Conservation (phyloP, 37 sponge, comb jelly and placozoan genomes). For the Axinella damicornis region DNA sequence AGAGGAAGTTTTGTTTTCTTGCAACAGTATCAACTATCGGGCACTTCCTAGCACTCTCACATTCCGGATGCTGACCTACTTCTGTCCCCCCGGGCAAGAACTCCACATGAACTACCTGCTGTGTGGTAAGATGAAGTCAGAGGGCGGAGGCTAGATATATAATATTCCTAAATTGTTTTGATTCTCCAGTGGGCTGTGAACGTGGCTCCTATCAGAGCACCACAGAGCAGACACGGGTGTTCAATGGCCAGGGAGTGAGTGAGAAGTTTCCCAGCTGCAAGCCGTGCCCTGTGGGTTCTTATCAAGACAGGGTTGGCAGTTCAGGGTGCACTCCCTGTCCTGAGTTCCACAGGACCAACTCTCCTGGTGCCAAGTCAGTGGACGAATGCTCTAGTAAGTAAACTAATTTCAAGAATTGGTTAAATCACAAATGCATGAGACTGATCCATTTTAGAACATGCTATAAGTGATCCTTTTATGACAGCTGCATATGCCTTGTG, state of each 20-base stretch:
- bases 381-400: slow-evolving; percentile 13
- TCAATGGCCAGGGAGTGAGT: slow-evolving; percentile 8
- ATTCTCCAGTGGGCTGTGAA: slow-evolving; percentile 5
- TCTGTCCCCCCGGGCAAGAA: slow-evolving; percentile 42
- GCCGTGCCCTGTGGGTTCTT: not conserved
- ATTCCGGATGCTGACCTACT: not conserved
- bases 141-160: too few relatives aligned
- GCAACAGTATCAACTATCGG: not conserved
- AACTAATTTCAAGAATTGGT: too few relatives aligned
- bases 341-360: not conserved
- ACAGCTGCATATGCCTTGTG: too few relatives aligned
- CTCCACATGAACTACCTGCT: slow-evolving; percentile 16
- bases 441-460: too few relatives aligned
- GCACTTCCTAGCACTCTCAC: not conserved
- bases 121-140: slow-evolving; percentile 3
- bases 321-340: slow-evolving; percentile 2
- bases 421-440: too few relatives aligned
- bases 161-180: too few relatives aligned
- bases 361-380: not conserved
- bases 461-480: too few relatives aligned
- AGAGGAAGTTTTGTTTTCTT: not conserved
- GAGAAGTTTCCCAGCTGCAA: slow-evolving; percentile 1
- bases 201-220: not conserved
- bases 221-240: not conserved
- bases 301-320: not conserved